These are phyloP conservation scores for Trogon melanurus DNA, from an alignment of 2,113 vertebrate genomes.

Conservation along the genomic window DNA sequence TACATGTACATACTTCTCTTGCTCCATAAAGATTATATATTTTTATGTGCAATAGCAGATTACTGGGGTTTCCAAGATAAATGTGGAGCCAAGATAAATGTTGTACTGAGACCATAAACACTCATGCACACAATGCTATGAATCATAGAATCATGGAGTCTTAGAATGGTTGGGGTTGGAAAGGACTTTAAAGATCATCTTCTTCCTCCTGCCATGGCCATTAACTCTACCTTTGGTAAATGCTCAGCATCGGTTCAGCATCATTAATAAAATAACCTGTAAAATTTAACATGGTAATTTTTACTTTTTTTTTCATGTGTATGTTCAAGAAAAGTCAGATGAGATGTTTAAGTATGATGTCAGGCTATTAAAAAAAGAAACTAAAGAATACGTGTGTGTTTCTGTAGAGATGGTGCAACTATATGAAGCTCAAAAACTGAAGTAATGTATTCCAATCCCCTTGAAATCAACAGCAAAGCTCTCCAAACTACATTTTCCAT, in stretches of 20 bases:
- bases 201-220: too few relatives aligned
- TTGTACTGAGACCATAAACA: neutral
- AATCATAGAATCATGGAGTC: neutral
- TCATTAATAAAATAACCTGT: neutral
- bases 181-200: too few relatives aligned
- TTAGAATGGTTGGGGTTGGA: too few relatives aligned
- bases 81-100: neutral
- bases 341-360: neutral
- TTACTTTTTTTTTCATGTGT: neutral
- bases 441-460: neutral
- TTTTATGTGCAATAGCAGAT: neutral
- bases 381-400: fast-evolving
- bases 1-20: neutral
- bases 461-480: neutral
- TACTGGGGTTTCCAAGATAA: neutral
- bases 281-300: neutral
- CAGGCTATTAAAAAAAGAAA: neutral
- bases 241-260: neutral
- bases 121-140: neutral
- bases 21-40: neutral
- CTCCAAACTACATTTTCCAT: neutral
- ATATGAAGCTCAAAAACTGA: neutral
- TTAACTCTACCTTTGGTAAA: neutral
- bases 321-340: neutral
- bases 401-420: neutral